Evolutionary conservation across 2,797 vertebrate species (phyloP), one percentile per base, ranked within the genome.

Genomic region (Heteromormyrus szaboi): DNA sequence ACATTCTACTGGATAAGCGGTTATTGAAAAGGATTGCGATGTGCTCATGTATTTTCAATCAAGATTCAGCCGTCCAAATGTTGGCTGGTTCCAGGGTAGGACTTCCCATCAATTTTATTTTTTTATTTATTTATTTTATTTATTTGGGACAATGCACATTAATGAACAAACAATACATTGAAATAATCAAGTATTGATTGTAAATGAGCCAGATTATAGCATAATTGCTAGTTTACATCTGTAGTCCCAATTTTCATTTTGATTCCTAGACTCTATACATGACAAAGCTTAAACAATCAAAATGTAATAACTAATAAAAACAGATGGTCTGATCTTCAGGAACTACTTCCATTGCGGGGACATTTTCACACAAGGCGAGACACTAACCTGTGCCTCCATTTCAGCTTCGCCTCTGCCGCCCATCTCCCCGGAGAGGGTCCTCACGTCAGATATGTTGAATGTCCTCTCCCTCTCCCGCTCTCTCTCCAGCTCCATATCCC

Each of bases 381-480:
- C 7, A 44, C 91, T 93, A 89, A 96, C 97, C 91, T 97, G 97
- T 17, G 97, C 94, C 88, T 98, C 97, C 89, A 96, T 93, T 90
- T 95, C 93, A 6, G 25, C 89, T 72, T 93, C 93, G 0, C 91
- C 90, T 90, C 95, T 41, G 87, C 89, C 90, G 3, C 90, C 93
- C 79, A 95, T 93, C 89, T 96, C 95, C 0, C 92, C 96, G 0
- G 96, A 96, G 11, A 98, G 94, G 54, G 97, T 98, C 91, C 97
- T 93, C 0, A 96, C 94, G 22, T 96, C 97, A 1, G 96, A 97
- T 92, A 98, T 98, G 93, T 96, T 97, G 90, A 98, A 97, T 12
- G 96, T 94, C 17, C 96, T 92, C 90, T 95, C 94, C 92, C 93
- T 89, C 91, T 94, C 94, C 89, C 91, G 79, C 90, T 94, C 94